phyloP scores from a whole-genome alignment of 2,113 vertebrate species.

The Tragulus kanchil region DNA sequence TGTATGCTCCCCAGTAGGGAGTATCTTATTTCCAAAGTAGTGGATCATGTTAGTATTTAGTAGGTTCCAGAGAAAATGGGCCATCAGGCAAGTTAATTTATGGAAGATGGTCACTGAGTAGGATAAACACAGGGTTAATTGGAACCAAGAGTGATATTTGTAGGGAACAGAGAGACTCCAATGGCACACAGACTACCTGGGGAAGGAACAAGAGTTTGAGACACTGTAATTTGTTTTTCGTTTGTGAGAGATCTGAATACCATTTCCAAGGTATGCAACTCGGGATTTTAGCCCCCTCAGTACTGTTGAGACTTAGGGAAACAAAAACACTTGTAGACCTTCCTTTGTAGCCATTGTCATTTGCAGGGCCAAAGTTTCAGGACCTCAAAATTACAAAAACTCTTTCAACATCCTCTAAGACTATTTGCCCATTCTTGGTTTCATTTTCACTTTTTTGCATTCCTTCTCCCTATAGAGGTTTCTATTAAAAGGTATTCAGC shows the following conservation, averaged over 20 bases:
- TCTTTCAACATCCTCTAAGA: neutral
- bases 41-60: neutral
- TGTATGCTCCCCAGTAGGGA: neutral
- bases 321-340: neutral
- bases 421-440: neutral
- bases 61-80: neutral
- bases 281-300: neutral
- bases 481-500: neutral
- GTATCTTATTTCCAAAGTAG: neutral
- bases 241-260: slow-evolving; percentile 21
- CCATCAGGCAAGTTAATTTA: neutral
- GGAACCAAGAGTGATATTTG: neutral
- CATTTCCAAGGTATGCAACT: neutral
- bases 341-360: neutral
- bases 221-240: neutral
- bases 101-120: neutral
- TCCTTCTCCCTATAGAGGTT: neutral
- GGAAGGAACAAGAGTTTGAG: neutral
- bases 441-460: neutral
- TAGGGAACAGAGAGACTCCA: neutral
- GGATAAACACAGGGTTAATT: neutral
- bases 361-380: neutral
- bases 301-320: neutral
- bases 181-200: neutral
- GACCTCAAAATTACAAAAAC: neutral